phyloP scores from a whole-genome alignment of 2,113 vertebrate species.

The Procavia capensis region DNA sequence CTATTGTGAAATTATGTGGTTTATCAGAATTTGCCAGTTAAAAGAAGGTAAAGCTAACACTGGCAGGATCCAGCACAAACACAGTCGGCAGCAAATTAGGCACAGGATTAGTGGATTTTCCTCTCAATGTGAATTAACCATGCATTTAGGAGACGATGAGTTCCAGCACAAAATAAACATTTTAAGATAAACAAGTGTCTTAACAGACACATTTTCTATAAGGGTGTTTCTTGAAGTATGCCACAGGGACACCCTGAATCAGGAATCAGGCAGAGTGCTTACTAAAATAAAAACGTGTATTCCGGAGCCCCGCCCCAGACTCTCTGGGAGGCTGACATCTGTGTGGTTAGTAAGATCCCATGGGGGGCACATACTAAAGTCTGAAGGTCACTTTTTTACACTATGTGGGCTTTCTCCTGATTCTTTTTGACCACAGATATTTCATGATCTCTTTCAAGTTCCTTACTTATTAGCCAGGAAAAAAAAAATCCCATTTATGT shows the following conservation, averaged over 20 bases:
- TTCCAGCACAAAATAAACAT: not conserved
- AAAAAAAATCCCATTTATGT: slow-evolving; percentile 22
- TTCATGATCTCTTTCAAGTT: slow-evolving; percentile 21
- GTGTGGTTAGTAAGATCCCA: not conserved
- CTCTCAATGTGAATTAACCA: not conserved
- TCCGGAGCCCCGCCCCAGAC: not conserved
- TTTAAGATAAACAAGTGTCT: not conserved
- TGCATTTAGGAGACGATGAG: not conserved
- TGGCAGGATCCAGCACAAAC: slow-evolving; percentile 76
- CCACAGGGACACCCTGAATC: not conserved
- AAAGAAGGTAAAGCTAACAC: slow-evolving; percentile 68
- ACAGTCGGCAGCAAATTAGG: slow-evolving; percentile 51
- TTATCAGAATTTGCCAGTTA: slow-evolving; percentile 69
- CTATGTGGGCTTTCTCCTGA: not conserved
- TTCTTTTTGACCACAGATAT: slow-evolving; percentile 45
- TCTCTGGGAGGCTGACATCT: not conserved
- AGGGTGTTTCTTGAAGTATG: not conserved
- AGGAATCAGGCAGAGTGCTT: not conserved
- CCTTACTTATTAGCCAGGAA: not conserved
- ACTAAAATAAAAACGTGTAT: slow-evolving; percentile 13
- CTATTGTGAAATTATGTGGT: slow-evolving; percentile 59
- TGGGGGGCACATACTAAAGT: not conserved
- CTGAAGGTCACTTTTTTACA: not conserved
- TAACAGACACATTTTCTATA: not conserved
- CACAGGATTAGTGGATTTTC: not conserved